Conservation (phyloP, 1,140 invertebrate species). For the Zaprionus taronus region DNA sequence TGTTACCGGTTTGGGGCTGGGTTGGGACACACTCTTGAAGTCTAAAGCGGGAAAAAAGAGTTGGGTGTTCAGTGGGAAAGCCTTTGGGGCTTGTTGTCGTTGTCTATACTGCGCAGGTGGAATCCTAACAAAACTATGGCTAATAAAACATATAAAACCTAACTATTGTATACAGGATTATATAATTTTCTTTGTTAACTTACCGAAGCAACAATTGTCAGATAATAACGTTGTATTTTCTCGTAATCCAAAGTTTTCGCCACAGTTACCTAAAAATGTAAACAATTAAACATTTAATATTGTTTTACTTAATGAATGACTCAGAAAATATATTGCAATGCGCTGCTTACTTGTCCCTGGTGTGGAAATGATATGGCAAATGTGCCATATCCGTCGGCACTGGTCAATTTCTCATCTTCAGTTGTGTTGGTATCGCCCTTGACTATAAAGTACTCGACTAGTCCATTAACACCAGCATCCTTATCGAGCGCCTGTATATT, state of each 20-base stretch:
- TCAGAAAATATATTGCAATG: conserved; percentile 3
- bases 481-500: conserved; percentile 92
- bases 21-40: not conserved
- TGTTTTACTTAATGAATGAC: not conserved
- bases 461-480: conserved; percentile 94
- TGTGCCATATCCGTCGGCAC: conserved; percentile 92
- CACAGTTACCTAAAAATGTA: conserved; percentile 89
- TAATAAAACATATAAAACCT: not conserved
- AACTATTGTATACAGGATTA: not conserved
- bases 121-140: not conserved
- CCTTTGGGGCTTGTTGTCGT: conserved; percentile 4
- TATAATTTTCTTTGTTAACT: conserved; percentile 85
- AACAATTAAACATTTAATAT: not conserved
- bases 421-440: conserved; percentile 86
- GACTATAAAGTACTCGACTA: conserved; percentile 92
- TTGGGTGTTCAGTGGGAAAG: not conserved
- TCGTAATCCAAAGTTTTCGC: conserved; percentile 95
- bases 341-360: conserved; percentile 88
- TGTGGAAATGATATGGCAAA: conserved; percentile 95
- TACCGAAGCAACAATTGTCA: conserved; percentile 95
- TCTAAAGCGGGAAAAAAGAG: not conserved
- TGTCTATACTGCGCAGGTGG: not conserved
- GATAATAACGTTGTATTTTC: conserved; percentile 93
- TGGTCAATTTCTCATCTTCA: conserved; percentile 87
- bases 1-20: conserved; percentile 20